A percentile compares a stretch with the other conserved stretches of the same genome.
These are phyloP conservation scores for Fulmarus glacialis DNA, from an alignment of 2,113 vertebrate species.

Conservation along the genomic window DNA sequence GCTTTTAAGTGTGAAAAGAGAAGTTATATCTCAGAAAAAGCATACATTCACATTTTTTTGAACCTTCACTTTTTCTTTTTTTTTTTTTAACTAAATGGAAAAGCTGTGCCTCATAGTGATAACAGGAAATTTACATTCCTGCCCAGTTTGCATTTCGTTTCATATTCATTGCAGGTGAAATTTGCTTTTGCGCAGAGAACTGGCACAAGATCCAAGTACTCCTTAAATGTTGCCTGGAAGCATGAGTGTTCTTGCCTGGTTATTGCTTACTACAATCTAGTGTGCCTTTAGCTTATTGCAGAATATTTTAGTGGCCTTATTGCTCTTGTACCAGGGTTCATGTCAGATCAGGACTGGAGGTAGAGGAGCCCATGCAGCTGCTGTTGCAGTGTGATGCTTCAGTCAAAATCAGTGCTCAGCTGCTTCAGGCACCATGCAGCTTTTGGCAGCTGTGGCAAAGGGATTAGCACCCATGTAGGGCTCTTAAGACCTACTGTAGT, in stretches of 20 bases:
- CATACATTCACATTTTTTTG: not conserved
- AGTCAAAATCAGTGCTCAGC: slow-evolving; percentile 6
- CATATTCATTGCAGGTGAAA: not conserved
- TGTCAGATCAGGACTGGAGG: not conserved
- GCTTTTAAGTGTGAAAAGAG: not conserved
- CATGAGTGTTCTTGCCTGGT: not conserved
- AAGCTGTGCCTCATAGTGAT: not conserved
- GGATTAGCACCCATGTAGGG: slow-evolving; percentile 3
- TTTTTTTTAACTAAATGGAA: not conserved
- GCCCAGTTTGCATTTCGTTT: not conserved
- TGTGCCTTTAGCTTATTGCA: not conserved
- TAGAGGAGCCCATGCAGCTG: slow-evolving; percentile 21
- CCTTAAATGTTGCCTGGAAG: not conserved
- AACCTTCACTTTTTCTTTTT: not conserved
- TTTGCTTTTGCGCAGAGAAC: not conserved
- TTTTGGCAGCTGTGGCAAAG: slow-evolving; percentile 18
- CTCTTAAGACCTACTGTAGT: not conserved
- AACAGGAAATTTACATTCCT: not conserved
- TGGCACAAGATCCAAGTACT: not conserved
- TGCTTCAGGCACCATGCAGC: not conserved
- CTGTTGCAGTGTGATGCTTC: not conserved
- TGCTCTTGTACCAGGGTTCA: not conserved
- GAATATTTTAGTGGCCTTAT: not conserved
- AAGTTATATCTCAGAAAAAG: not conserved
- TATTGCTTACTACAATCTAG: not conserved